These are phyloP conservation scores for Colinus virginianus DNA, from an alignment of 2,113 vertebrate genomes.

Conservation along the genomic window DNA sequence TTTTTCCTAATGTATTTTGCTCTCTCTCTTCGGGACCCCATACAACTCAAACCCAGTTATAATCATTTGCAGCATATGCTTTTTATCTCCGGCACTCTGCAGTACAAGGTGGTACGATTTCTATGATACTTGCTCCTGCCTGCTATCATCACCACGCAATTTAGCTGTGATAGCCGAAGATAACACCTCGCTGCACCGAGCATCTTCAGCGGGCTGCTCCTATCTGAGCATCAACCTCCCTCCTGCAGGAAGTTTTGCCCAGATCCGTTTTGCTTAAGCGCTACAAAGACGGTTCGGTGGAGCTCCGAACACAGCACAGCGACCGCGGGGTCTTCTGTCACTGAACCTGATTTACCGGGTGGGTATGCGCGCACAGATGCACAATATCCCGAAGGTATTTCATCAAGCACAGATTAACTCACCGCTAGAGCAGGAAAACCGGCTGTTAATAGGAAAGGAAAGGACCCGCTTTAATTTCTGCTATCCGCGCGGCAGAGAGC, in stretches of 20 bases:
- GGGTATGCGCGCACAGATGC: rapidly evolving
- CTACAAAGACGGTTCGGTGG: neutral
- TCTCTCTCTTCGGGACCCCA: neutral
- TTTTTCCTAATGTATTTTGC: neutral
- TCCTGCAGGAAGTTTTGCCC: conserved; percentile 28
- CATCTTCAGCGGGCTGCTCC: neutral
- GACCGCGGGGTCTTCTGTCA: neutral
- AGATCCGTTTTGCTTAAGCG: neutral
- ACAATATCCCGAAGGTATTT: neutral
- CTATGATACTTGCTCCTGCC: neutral
- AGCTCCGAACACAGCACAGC: neutral
- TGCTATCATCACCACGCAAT: neutral
- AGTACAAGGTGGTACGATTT: neutral
- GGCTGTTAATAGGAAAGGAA: neutral
- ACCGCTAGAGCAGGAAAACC: neutral
- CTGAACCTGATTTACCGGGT: neutral
- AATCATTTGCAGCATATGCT: neutral
- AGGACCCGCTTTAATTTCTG: neutral
- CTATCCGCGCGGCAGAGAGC: neutral
- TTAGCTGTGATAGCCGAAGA: conserved; percentile 4
- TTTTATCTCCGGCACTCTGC: neutral
- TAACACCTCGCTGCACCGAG: neutral
- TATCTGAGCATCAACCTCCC: neutral
- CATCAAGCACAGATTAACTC: neutral
- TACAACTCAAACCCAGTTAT: neutral